Evolutionary conservation across 2,113 vertebrate genomes (phyloP).

Genomic region (Melanerpes aurifrons): DNA sequence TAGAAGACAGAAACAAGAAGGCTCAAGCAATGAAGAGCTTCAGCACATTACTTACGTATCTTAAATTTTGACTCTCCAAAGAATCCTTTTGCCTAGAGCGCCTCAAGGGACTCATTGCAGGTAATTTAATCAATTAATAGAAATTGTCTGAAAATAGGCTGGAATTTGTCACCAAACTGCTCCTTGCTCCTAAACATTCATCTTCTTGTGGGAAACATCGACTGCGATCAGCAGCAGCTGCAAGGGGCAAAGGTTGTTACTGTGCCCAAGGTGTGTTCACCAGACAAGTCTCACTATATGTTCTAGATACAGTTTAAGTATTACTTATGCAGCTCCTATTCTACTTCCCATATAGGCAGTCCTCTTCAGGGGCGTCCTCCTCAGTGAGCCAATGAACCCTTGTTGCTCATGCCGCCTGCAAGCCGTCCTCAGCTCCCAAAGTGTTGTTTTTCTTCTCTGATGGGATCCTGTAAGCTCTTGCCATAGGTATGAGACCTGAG

Average conservation of each 20-base stretch:
- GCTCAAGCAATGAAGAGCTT: slow-evolving; percentile 3
- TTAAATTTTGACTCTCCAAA: slow-evolving; percentile 24
- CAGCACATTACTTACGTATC: neutral
- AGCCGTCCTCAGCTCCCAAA: slow-evolving; percentile 33
- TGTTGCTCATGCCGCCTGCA: neutral
- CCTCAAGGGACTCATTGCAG: neutral
- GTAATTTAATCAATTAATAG: neutral
- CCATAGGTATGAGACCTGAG: neutral
- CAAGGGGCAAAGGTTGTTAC: neutral
- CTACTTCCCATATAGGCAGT: slow-evolving; percentile 30
- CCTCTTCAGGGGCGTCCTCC: neutral
- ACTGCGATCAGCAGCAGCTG: neutral
- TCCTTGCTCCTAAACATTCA: slow-evolving; percentile 16
- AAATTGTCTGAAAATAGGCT: neutral
- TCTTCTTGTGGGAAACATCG: neutral
- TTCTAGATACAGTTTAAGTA: slow-evolving; percentile 6
- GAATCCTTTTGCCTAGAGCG: neutral
- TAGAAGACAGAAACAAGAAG: slow-evolving; percentile 60
- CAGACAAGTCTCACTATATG: neutral
- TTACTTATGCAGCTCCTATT: slow-evolving; percentile 13
- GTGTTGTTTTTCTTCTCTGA: neutral
- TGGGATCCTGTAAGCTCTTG: slow-evolving; percentile 22
- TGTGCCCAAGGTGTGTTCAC: neutral
- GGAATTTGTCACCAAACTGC: neutral
- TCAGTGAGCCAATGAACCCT: neutral